Conservation (phyloP, 2,888 invertebrate genomes). For the Adelphocoris suturalis region DNA sequence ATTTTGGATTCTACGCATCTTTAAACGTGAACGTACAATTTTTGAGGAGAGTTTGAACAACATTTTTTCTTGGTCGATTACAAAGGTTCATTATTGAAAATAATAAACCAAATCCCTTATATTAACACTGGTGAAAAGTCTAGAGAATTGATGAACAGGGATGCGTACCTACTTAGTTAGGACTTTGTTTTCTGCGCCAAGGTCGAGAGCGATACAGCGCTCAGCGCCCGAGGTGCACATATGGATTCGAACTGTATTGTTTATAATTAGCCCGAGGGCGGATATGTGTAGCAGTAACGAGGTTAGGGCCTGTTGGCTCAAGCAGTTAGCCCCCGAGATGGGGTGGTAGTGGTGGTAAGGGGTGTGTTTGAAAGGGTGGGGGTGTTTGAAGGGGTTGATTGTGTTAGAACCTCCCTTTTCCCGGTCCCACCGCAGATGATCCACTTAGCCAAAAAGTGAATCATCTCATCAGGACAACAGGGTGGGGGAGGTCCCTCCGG, state of each 20-base stretch:
- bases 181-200: no score
- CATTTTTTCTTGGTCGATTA: no score
- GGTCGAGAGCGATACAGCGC: no score
- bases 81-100: no score
- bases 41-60: no score
- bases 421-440: conserved; percentile 62
- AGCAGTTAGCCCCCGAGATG: conserved; percentile 55
- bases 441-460: conserved; percentile 71
- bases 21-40: no score
- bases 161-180: no score
- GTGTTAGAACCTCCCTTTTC: conserved; percentile 53
- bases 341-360: conserved; percentile 4
- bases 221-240: conserved; percentile 54
- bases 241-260: conserved; percentile 68
- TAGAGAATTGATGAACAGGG: no score
- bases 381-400: conserved; percentile 62
- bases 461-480: conserved; percentile 61
- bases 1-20: no score
- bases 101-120: no score
- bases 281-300: conserved; percentile 68
- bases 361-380: neutral
- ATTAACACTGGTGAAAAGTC: no score
- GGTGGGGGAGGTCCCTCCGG: neutral
- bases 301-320: conserved; percentile 69
- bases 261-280: conserved; percentile 69